These are phyloP conservation scores for Tipula lateralis DNA, from an alignment of 2,888 invertebrate species.

Conservation along the genomic window DNA sequence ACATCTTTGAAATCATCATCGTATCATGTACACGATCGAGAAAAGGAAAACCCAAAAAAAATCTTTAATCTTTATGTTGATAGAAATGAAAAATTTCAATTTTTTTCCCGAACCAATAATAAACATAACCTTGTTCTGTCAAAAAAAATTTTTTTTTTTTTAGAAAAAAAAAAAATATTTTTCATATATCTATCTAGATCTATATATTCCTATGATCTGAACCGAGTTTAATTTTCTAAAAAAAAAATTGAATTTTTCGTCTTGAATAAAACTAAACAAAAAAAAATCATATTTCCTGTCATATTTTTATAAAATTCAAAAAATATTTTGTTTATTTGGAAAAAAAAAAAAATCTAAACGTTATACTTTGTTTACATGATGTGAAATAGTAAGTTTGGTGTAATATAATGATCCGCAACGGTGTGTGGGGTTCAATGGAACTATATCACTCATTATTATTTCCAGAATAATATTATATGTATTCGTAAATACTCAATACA, in stretches of 20 bases:
- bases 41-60: conserved; percentile 11
- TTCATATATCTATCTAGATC: background rate
- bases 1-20: background rate
- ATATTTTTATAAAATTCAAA: background rate
- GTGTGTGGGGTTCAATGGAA: conserved; percentile 16
- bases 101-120: background rate
- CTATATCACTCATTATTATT: background rate
- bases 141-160: background rate
- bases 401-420: background rate
- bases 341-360: background rate
- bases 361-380: background rate
- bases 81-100: conserved; percentile 13
- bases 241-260: background rate
- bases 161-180: background rate
- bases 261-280: background rate
- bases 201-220: background rate
- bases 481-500: background rate
- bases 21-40: background rate
- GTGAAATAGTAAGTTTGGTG: conserved; percentile 13
- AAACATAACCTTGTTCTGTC: conserved; percentile 24
- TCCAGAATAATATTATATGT: background rate
- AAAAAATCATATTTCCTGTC: conserved; percentile 24
- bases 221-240: background rate
- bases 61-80: conserved; percentile 5
- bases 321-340: background rate